Conservation (phyloP, 1,140 invertebrate species). For the Bactericera cockerelli region DNA sequence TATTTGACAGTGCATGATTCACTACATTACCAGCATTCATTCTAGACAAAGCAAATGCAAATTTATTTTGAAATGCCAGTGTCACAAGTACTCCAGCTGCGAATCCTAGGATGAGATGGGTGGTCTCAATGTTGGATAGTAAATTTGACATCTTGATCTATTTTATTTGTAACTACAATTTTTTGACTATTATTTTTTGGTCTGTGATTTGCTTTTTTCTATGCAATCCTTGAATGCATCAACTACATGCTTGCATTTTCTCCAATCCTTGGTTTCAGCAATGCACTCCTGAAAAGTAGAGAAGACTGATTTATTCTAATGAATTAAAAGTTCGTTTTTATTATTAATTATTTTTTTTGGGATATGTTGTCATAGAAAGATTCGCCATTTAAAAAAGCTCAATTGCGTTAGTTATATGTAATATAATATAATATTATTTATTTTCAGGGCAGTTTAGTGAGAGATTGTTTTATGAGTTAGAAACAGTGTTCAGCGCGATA, state of each 20-base stretch:
- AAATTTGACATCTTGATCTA: neutral
- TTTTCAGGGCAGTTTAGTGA: too few species aligned
- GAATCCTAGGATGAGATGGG: neutral
- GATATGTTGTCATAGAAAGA: too few species aligned
- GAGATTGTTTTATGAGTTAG: too few species aligned
- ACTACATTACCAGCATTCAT: neutral
- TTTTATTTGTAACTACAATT: neutral
- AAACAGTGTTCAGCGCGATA: too few species aligned
- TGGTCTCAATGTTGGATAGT: neutral
- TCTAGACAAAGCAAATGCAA: neutral
- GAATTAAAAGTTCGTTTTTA: too few species aligned
- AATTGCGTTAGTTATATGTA: too few species aligned
- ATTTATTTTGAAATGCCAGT: neutral
- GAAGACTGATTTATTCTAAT: too few species aligned
- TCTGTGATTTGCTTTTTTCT: conserved; percentile 32
- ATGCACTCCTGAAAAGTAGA: conserved; percentile 80
- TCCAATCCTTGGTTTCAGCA: conserved; percentile 73
- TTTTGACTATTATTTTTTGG: neutral
- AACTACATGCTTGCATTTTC: conserved; percentile 69
- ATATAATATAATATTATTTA: too few species aligned
- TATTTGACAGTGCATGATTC: neutral
- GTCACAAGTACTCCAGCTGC: conserved; percentile 8
- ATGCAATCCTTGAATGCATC: conserved; percentile 66
- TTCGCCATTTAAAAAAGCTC: too few species aligned
- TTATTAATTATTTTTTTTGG: too few species aligned